phyloP scores from a whole-genome alignment of 1,140 invertebrate genomes.

The Aphis gossypii region DNA sequence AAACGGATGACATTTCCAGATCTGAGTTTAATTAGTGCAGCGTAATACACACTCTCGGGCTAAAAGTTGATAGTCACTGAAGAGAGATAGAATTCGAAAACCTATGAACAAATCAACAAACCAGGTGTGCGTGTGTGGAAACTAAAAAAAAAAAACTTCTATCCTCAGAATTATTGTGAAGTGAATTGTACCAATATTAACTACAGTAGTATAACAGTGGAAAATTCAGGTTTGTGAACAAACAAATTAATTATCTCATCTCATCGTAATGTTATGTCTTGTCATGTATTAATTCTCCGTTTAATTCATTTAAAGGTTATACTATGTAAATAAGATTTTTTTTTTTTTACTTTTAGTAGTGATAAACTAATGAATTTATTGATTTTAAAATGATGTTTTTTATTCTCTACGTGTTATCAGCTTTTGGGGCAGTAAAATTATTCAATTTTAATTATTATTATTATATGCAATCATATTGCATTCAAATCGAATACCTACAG shows the following conservation, averaged over 20 bases:
- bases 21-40: conserved; percentile 43
- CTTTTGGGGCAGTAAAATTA: no score
- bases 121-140: background rate
- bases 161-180: background rate
- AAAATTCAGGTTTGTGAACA: background rate
- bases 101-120: conserved; percentile 32
- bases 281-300: background rate
- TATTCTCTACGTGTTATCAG: no score
- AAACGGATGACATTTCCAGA: conserved; percentile 53
- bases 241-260: background rate
- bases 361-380: no score
- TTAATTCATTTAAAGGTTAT: background rate
- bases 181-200: background rate
- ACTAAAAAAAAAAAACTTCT: background rate
- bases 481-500: no score
- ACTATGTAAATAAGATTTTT: background rate
- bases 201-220: background rate
- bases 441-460: no score
- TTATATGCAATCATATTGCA: no score
- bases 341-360: background rate
- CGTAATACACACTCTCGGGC: background rate
- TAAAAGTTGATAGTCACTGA: background rate
- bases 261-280: background rate
- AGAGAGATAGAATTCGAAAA: background rate
- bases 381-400: no score